These are phyloP conservation scores for Etheostoma cragini DNA, from an alignment of 2,113 vertebrate genomes.

Conservation along the genomic window DNA sequence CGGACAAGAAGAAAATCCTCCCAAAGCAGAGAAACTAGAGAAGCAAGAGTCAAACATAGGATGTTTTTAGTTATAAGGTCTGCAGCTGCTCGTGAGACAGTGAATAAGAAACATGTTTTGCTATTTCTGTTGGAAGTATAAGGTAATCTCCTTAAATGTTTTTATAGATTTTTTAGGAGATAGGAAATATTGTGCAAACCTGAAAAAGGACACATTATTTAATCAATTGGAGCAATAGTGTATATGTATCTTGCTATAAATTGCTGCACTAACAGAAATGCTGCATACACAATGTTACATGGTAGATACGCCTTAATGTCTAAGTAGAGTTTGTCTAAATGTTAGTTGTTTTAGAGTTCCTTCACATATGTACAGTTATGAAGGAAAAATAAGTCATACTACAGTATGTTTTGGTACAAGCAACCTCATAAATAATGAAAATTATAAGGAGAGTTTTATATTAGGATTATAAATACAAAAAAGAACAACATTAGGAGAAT, in stretches of 20 bases:
- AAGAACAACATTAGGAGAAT: not conserved
- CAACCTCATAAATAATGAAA: not conserved
- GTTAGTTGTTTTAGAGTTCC: not conserved
- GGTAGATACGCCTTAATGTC: not conserved
- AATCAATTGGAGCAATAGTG: not conserved
- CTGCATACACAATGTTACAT: not conserved
- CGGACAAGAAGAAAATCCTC: constrained; percentile 28
- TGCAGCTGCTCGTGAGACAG: constrained; percentile 30
- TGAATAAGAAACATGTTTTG: constrained; percentile 23
- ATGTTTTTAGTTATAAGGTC: constrained; percentile 48
- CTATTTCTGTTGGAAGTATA: constrained; percentile 24
- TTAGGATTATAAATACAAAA: not conserved
- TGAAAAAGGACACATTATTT: not conserved
- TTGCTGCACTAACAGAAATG: not conserved
- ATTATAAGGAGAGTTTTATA: not conserved
- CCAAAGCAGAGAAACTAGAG: constrained; percentile 41
- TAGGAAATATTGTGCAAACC: not conserved
- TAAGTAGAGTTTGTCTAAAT: not conserved
- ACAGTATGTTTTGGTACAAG: not conserved
- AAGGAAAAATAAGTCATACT: not conserved
- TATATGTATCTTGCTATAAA: not conserved
- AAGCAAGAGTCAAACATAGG: constrained; percentile 39
- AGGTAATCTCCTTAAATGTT: constrained; percentile 20
- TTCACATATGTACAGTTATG: not conserved
- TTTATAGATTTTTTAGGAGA: constrained; percentile 19